Percentiles rank a stretch among this genome's conserved stretches.
Evolutionary conservation across 2,888 invertebrate genomes (phyloP).

Genomic region (Incurvaria masculella): DNA sequence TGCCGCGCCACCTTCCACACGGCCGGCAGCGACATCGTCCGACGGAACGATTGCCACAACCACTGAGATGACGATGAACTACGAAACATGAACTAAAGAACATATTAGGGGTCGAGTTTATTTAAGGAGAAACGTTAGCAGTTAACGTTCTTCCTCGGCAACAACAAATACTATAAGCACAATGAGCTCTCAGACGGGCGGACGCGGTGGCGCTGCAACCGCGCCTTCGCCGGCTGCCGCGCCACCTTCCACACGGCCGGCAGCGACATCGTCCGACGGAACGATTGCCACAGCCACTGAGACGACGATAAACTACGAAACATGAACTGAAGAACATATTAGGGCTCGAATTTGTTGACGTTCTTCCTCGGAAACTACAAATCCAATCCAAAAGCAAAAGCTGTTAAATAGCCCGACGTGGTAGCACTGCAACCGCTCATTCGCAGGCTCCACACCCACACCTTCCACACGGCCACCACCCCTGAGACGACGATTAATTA

Average conservation of each 20-base stretch:
- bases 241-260: conserved; percentile 38
- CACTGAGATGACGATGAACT: background rate
- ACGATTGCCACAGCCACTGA: conserved; percentile 20
- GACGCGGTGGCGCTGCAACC: conserved; percentile 39
- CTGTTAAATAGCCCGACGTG: too few relatives aligned
- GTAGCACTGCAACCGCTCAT: too few relatives aligned
- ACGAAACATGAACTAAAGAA: too few relatives aligned
- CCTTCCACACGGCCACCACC: too few relatives aligned
- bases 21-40: conserved; percentile 27
- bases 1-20: conserved; percentile 42
- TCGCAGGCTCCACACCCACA: too few relatives aligned
- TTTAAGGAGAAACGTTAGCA: too few relatives aligned
- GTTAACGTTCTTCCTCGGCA: conserved; percentile 29
- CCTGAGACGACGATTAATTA: too few relatives aligned
- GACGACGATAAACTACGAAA: background rate
- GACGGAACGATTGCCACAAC: conserved; percentile 28
- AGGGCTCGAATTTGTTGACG: too few relatives aligned
- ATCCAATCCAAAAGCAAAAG: too few relatives aligned
- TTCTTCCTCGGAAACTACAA: too few relatives aligned
- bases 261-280: conserved; percentile 32
- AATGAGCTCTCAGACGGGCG: conserved; percentile 32
- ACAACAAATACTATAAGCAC: conserved; percentile 33
- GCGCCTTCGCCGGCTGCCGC: conserved; percentile 32
- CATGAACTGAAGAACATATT: too few relatives aligned
- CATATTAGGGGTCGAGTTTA: too few relatives aligned